These are phyloP conservation scores for Semnornis frantzii DNA, from an alignment of 2,113 vertebrate genomes.

Conservation along the genomic window DNA sequence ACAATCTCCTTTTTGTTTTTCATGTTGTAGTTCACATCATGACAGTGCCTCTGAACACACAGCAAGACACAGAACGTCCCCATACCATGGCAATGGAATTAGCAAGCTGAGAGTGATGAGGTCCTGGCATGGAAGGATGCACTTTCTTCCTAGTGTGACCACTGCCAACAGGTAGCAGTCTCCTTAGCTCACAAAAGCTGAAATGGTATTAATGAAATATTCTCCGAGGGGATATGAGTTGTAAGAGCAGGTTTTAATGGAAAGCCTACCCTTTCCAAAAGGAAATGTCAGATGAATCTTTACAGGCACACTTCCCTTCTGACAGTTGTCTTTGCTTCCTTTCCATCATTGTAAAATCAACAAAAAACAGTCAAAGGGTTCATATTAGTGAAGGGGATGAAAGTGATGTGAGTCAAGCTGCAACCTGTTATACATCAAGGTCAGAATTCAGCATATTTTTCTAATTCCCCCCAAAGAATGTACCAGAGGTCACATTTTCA, in stretches of 20 bases:
- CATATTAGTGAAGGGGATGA: background rate
- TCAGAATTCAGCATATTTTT: slow-evolving; percentile 45
- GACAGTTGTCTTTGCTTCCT: background rate
- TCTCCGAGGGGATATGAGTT: background rate
- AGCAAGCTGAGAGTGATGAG: background rate
- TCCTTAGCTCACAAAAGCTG: background rate
- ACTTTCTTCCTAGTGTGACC: background rate
- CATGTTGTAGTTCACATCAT: background rate
- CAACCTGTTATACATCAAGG: slow-evolving; percentile 36
- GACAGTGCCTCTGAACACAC: background rate
- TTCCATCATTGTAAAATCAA: background rate
- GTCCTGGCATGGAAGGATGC: rapidly evolving
- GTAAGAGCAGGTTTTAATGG: background rate
- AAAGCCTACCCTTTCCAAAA: background rate
- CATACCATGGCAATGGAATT: background rate
- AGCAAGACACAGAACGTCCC: background rate
- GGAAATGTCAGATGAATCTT: background rate
- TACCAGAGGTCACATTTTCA: slow-evolving; percentile 39
- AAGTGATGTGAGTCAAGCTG: background rate
- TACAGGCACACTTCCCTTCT: background rate
- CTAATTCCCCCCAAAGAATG: slow-evolving; percentile 29
- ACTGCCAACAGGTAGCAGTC: background rate
- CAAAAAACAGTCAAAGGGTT: background rate
- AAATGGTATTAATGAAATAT: background rate
- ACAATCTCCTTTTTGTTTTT: background rate